These are phyloP conservation scores for Semibalanus balanoides DNA, from an alignment of 1,140 invertebrate genomes.

Conservation along the genomic window DNA sequence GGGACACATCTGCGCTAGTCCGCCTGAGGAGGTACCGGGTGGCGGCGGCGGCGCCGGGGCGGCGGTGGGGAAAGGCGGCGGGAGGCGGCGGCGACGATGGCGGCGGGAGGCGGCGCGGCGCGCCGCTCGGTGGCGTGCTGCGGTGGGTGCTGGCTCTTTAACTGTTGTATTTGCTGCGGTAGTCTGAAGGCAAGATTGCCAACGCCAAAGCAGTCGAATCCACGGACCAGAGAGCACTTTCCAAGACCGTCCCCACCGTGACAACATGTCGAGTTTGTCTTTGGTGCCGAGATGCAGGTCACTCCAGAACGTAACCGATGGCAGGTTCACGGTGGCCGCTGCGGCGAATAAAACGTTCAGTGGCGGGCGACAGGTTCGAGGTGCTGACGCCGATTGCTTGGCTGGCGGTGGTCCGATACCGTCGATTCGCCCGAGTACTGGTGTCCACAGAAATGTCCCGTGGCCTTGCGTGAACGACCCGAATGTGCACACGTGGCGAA, in stretches of 20 bases:
- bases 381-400: background rate
- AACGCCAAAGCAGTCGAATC: slow-evolving; percentile 7
- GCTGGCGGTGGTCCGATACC: slow-evolving; percentile 1
- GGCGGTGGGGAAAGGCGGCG: too few species aligned
- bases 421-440: slow-evolving; percentile 8
- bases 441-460: background rate
- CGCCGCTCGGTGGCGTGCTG: background rate
- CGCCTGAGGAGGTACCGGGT: background rate
- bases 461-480: background rate
- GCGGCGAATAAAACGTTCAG: background rate
- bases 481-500: background rate
- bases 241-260: background rate
- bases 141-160: background rate
- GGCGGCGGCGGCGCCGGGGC: background rate
- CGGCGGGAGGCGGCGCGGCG: too few species aligned
- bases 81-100: too few species aligned
- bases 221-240: slow-evolving; percentile 3
- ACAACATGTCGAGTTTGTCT: background rate
- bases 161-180: background rate
- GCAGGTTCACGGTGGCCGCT: background rate
- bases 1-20: background rate
- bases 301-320: background rate
- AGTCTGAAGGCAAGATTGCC: background rate
- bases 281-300: background rate
- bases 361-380: background rate